phyloP scores from a whole-genome alignment of 2,797 vertebrate species.

The Neosilurus hyrtlii region DNA sequence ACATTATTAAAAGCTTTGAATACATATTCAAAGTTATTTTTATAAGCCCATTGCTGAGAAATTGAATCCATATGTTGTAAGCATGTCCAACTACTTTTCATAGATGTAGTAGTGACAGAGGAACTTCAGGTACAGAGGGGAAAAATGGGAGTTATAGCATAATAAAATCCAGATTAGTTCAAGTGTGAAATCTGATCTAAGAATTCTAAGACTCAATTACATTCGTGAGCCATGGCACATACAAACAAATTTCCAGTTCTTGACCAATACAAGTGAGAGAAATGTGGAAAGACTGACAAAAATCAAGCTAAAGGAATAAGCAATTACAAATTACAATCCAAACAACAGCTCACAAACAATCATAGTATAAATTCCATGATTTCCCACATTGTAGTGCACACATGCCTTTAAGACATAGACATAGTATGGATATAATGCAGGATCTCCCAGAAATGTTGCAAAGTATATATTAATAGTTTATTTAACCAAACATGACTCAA shows the following conservation, averaged over 20 bases:
- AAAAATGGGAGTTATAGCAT: slow-evolving; percentile 44
- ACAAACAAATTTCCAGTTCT: slow-evolving; percentile 17
- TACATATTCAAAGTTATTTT: not conserved
- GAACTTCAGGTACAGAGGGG: slow-evolving; percentile 25
- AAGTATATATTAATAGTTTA: slow-evolving; percentile 4
- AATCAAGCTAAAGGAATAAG: not conserved
- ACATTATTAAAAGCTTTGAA: not conserved
- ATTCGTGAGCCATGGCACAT: slow-evolving; percentile 13
- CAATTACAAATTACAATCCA: not conserved
- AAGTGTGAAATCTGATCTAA: slow-evolving; percentile 43
- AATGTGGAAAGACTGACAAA: not conserved
- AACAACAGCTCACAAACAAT: not conserved
- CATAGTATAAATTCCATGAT: no score
- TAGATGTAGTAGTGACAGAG: slow-evolving; percentile 10
- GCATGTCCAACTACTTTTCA: not conserved
- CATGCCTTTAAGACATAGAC: slow-evolving; percentile 2
- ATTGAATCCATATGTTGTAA: not conserved
- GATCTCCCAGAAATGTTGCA: not conserved
- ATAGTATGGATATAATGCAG: slow-evolving; percentile 1
- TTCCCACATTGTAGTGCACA: not conserved
- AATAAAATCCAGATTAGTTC: slow-evolving; percentile 53
- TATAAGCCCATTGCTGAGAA: not conserved
- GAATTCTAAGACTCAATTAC: slow-evolving; percentile 46
- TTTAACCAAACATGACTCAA: not conserved
- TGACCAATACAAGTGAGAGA: slow-evolving; percentile 4